These are phyloP conservation scores for Anarsia innoxiella DNA, from an alignment of 2,888 invertebrate genomes.

Conservation along the genomic window DNA sequence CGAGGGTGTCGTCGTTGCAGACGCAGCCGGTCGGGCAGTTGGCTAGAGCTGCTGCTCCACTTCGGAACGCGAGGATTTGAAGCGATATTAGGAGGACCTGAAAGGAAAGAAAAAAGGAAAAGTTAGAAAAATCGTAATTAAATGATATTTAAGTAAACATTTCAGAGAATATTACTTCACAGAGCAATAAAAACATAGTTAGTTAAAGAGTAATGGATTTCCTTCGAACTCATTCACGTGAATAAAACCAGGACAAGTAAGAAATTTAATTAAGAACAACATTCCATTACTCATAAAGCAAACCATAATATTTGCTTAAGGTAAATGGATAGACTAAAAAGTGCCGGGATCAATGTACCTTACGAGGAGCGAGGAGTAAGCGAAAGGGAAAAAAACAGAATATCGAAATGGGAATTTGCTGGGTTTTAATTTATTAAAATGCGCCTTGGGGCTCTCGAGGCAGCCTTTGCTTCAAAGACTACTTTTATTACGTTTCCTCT, in stretches of 20 bases:
- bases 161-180: too few relatives aligned
- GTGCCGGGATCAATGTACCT: slow-evolving; percentile 50
- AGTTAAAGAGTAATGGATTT: too few relatives aligned
- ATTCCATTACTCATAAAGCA: too few relatives aligned
- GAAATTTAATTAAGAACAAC: too few relatives aligned
- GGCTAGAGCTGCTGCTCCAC: slow-evolving; percentile 76
- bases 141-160: too few relatives aligned
- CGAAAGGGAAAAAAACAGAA: slow-evolving; percentile 53
- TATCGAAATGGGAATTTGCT: slow-evolving; percentile 66
- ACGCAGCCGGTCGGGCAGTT: slow-evolving; percentile 91
- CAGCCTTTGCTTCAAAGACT: slow-evolving; percentile 65
- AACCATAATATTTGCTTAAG: too few relatives aligned
- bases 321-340: slow-evolving; percentile 26
- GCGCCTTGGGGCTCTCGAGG: slow-evolving; percentile 51
- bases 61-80: slow-evolving; percentile 49
- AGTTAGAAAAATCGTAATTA: slow-evolving; percentile 14
- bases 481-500: slow-evolving; percentile 49
- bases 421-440: slow-evolving; percentile 75
- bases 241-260: too few relatives aligned
- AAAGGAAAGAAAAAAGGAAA: slow-evolving; percentile 28
- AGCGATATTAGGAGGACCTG: slow-evolving; percentile 60
- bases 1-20: slow-evolving; percentile 92
- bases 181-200: too few relatives aligned
- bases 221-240: too few relatives aligned
- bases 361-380: too few relatives aligned